These are phyloP conservation scores for Ceyx cyanopectus DNA, from an alignment of 2,113 vertebrate genomes.

Conservation along the genomic window DNA sequence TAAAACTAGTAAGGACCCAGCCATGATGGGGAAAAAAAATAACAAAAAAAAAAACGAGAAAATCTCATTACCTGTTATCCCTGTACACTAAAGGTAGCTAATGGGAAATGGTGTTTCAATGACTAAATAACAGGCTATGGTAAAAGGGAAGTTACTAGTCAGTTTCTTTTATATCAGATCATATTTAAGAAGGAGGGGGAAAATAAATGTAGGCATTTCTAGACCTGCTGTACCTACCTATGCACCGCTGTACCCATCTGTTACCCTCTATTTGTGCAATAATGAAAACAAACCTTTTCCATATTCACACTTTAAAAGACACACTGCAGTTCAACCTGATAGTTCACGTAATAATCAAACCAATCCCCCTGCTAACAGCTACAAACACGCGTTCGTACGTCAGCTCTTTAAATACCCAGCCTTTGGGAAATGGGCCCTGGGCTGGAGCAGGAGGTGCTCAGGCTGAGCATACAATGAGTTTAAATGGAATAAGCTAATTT, in stretches of 20 bases:
- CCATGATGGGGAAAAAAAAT: neutral
- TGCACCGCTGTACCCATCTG: neutral
- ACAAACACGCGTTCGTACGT: neutral
- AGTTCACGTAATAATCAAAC: conserved; percentile 23
- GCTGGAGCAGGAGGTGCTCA: conserved; percentile 31
- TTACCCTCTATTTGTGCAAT: neutral
- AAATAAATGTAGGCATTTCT: neutral
- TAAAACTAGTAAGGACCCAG: conserved; percentile 1
- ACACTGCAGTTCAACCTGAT: neutral
- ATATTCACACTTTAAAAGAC: conserved; percentile 15
- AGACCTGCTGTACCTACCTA: neutral
- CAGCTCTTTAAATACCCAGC: conserved; percentile 35
- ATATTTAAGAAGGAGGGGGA: neutral
- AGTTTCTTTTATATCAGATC: neutral
- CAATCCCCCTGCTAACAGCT: neutral
- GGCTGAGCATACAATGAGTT: conserved; percentile 51
- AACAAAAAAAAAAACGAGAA: conserved; percentile 5
- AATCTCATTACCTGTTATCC: neutral
- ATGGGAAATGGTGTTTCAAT: neutral
- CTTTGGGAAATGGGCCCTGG: conserved; percentile 43
- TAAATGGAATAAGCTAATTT: conserved; percentile 72
- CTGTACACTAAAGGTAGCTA: neutral
- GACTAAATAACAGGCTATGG: neutral
- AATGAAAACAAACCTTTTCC: neutral
- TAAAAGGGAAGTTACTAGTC: neutral